Base-by-base conservation (phyloP, 2,797 vertebrate species). In the Onychomys arenicola region DNA sequence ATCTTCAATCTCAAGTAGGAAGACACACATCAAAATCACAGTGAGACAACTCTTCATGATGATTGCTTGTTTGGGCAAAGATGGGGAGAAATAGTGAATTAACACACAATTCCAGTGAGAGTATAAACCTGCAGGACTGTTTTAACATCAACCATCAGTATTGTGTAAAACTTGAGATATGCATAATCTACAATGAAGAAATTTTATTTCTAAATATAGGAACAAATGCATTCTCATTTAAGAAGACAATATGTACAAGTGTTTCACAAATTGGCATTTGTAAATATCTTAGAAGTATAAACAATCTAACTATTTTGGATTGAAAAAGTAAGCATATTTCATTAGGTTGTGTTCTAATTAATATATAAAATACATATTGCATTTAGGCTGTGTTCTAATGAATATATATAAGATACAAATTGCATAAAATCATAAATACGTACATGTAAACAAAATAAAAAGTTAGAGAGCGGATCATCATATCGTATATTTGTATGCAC, bases 201-300 rank as follows among this genome's bases (percentile, higher is more conserved):
- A 76, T 76, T 89, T 75, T 67, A 76, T 81, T 89, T 89, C 34
- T 90, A 37, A 86, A 67, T 61, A 19, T 92, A 73, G 5, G 65
- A 57, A 71, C 32, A 25, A 61, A 69, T 55, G 11, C 29, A 46
- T 67, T 10, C 34, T 83, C 43, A 46, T 92, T 91, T 89, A 63
- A 55, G 37, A 84, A 92, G 23, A 52, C 32, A 85, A 19, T 85
- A 6, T 78, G 2, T 63, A 12, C 6, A 52, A 34, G 43, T 91
- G 34, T 89, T 88, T 88, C 21, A 49, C 65, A 89, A 80, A 57
- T 57, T 25, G 89, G 29, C 84, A 63, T 78, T 78, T 82, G 3
- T 52, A 69, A 90, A 2, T 34, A 7, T 65, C 55, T 92, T 92
- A 29, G 59, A 57, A 80, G n/a, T 80, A 1, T 80, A 80, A 84